phyloP scores from a whole-genome alignment of 2,888 invertebrate genomes.

The Tyria jacobaeae region DNA sequence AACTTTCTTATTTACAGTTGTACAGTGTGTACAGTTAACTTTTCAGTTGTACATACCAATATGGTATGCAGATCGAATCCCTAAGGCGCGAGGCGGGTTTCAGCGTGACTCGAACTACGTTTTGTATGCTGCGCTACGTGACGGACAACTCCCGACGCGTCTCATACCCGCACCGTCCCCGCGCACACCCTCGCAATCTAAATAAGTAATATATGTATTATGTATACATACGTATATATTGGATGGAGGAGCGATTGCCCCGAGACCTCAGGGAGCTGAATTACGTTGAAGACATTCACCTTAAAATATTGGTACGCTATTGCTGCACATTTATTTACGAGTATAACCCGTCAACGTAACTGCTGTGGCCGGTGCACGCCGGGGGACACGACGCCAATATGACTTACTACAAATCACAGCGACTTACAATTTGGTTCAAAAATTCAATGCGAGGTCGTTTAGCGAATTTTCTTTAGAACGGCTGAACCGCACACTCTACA shows the following conservation, averaged over 20 bases:
- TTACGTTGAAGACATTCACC: conserved; percentile 53
- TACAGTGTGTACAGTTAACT: no score
- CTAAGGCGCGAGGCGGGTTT: conserved; percentile 26
- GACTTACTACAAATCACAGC: conserved; percentile 5
- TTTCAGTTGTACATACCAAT: conserved; percentile 36
- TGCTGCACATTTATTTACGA: conserved; percentile 31
- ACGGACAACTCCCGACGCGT: conserved; percentile 19
- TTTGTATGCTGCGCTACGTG: conserved; percentile 41
- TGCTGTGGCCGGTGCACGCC: neutral
- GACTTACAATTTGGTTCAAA: neutral
- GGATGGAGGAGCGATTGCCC: conserved; percentile 53
- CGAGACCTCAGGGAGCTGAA: conserved; percentile 46
- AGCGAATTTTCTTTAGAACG: neutral
- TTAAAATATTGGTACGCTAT: conserved; percentile 51
- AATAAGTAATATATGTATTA: conserved; percentile 57
- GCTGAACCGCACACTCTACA: neutral
- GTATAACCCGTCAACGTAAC: conserved; percentile 14
- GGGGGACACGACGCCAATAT: neutral
- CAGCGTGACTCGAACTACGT: conserved; percentile 29
- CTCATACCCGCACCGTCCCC: neutral
- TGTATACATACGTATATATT: conserved; percentile 51
- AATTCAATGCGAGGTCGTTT: neutral
- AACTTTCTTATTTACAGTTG: conserved; percentile 19
- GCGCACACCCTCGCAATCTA: conserved; percentile 25
- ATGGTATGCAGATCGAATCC: conserved; percentile 42